A percentile compares a stretch with the other conserved stretches of the same genome.
phyloP scores from a whole-genome alignment of 2,797 vertebrate genomes.

The Dermochelys coriacea region DNA sequence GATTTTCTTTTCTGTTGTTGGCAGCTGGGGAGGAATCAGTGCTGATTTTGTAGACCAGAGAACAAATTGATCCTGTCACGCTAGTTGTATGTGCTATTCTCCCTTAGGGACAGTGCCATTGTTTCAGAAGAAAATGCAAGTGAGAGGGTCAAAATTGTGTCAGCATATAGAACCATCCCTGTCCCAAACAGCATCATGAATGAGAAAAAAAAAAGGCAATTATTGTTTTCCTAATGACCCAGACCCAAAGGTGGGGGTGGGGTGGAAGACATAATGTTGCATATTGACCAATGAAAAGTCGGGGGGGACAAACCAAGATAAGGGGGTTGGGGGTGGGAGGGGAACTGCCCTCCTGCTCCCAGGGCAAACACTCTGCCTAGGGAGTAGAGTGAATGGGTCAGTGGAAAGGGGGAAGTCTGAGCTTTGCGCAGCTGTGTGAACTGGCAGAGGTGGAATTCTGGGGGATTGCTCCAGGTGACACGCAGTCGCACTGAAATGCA shows the following conservation, averaged over 20 bases:
- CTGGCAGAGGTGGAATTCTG: background rate
- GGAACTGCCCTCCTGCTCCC: too few species aligned
- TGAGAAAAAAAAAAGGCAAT: background rate
- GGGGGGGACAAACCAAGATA: background rate
- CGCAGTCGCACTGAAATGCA: background rate
- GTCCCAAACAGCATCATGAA: background rate
- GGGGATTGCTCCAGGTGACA: background rate
- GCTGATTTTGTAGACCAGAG: background rate
- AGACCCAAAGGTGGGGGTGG: background rate
- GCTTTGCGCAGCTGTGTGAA: background rate
- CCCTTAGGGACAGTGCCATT: background rate
- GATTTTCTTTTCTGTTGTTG: background rate
- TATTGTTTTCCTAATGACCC: background rate
- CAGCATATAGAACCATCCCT: background rate
- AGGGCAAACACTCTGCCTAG: background rate
- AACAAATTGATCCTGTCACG: fast-evolving
- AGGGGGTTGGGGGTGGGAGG: too few species aligned
- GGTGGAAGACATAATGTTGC: background rate
- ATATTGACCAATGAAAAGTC: background rate
- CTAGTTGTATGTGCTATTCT: background rate
- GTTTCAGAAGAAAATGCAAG: background rate
- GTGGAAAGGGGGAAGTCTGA: background rate
- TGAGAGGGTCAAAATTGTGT: background rate
- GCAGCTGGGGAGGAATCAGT: background rate
- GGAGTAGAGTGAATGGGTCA: background rate